A percentile compares a stretch with the other conserved stretches of the same genome.
These are phyloP conservation scores for Glyptemys insculpta DNA, from an alignment of 2,797 vertebrate species.

Conservation along the genomic window DNA sequence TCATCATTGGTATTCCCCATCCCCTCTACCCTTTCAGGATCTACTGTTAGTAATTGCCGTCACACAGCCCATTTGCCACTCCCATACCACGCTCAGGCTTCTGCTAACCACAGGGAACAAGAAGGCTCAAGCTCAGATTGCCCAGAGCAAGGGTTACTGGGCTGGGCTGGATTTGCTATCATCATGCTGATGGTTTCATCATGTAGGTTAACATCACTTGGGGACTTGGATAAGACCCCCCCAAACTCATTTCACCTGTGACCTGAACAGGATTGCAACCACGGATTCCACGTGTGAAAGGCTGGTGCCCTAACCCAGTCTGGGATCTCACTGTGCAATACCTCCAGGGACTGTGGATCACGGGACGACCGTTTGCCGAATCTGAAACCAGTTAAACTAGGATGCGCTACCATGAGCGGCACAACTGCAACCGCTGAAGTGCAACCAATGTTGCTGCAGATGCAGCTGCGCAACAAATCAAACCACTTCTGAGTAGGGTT, in stretches of 20 bases:
- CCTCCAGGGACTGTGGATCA: neutral
- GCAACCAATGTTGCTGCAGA: neutral
- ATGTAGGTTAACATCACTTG: neutral
- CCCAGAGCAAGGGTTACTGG: too few relatives aligned
- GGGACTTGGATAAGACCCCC: neutral
- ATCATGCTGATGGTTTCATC: too few relatives aligned
- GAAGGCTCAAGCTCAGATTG: too few relatives aligned
- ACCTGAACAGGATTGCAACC: neutral
- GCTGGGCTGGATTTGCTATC: too few relatives aligned
- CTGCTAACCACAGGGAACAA: too few relatives aligned
- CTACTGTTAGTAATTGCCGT: too few relatives aligned
- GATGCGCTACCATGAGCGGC: too few relatives aligned
- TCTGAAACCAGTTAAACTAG: neutral
- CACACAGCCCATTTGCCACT: too few relatives aligned
- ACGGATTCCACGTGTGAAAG: neutral
- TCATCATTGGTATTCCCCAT: too few relatives aligned
- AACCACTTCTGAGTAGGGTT: neutral
- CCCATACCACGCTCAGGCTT: too few relatives aligned
- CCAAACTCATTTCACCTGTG: accelerated
- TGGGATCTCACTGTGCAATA: neutral
- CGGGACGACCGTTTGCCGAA: neutral
- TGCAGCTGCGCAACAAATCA: neutral
- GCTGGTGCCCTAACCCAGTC: neutral
- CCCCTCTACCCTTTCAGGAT: too few relatives aligned
- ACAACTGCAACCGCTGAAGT: neutral